Percentiles rank a stretch among this genome's conserved stretches.
Conservation (phyloP, 2,113 vertebrate genomes). For the Castor canadensis region DNA sequence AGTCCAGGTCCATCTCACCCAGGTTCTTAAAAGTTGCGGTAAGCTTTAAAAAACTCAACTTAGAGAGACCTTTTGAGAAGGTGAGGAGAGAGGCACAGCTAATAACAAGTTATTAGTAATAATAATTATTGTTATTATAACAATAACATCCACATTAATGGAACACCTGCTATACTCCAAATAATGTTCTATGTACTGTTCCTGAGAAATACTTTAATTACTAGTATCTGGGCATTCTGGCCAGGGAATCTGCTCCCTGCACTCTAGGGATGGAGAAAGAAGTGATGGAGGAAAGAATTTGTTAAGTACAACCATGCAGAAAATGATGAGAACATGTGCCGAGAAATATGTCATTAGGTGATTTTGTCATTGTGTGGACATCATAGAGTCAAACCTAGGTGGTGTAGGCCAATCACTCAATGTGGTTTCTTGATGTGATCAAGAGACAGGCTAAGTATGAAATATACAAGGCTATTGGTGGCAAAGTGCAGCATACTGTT, state of each 20-base stretch:
- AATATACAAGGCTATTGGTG: neutral
- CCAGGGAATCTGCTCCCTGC: neutral
- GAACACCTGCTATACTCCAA: neutral
- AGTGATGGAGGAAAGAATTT: neutral
- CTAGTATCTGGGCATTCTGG: neutral
- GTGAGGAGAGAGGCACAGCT: neutral
- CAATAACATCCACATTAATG: neutral
- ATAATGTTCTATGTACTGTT: fast-evolving
- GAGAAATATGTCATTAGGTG: neutral
- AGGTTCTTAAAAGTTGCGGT: neutral
- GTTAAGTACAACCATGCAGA: neutral
- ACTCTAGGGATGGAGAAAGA: neutral
- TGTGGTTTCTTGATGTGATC: neutral
- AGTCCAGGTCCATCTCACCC: neutral
- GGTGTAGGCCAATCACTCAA: neutral
- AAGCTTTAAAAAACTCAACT: neutral
- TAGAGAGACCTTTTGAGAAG: neutral
- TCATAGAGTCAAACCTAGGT: neutral
- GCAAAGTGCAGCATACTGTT: neutral
- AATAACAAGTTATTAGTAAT: neutral
- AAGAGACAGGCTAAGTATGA: neutral
- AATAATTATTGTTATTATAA: neutral
- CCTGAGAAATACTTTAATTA: neutral
- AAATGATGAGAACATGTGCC: neutral
- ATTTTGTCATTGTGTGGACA: neutral